phyloP scores from a whole-genome alignment of 2,888 invertebrate genomes.

The Periphyllus acericola region DNA sequence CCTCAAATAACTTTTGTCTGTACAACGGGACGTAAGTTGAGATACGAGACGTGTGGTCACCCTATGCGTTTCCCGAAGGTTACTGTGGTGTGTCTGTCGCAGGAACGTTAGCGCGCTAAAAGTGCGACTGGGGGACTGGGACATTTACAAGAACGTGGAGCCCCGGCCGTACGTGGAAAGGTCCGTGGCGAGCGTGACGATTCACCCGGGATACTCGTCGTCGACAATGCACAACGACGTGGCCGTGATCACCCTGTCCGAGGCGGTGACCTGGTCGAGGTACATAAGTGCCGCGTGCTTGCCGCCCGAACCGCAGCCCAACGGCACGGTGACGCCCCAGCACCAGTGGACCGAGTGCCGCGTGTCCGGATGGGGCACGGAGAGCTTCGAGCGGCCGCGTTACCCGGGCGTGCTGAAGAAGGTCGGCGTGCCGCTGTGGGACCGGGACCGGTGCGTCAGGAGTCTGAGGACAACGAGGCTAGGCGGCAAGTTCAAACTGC shows the following conservation, averaged over 20 bases:
- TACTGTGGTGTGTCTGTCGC: background rate
- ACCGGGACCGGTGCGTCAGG: constrained; percentile 24
- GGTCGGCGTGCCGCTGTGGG: constrained; percentile 46
- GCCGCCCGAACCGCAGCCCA: background rate
- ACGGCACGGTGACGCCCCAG: background rate
- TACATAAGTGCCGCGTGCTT: constrained; percentile 42
- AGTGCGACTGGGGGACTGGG: constrained; percentile 81
- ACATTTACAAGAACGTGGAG: constrained; percentile 75
- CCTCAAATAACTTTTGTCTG: too few relatives aligned
- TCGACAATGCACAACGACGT: constrained; percentile 83
- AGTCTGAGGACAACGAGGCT: constrained; percentile 39
- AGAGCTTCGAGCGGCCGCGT: constrained; percentile 57
- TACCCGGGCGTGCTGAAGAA: constrained; percentile 54
- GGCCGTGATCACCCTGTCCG: constrained; percentile 78
- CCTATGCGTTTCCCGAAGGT: too few relatives aligned
- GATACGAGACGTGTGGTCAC: too few relatives aligned
- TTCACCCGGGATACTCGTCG: constrained; percentile 76
- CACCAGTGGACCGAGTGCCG: constrained; percentile 66
- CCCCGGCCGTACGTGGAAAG: constrained; percentile 76
- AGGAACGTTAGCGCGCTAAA: constrained; percentile 69
- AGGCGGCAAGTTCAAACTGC: constrained; percentile 30
- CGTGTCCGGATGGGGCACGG: constrained; percentile 63
- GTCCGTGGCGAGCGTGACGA: constrained; percentile 71
- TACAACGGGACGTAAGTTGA: too few relatives aligned
- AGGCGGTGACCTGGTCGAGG: constrained; percentile 65